Conservation (phyloP, 2,113 vertebrate species). For the Macaca nemestrina region DNA sequence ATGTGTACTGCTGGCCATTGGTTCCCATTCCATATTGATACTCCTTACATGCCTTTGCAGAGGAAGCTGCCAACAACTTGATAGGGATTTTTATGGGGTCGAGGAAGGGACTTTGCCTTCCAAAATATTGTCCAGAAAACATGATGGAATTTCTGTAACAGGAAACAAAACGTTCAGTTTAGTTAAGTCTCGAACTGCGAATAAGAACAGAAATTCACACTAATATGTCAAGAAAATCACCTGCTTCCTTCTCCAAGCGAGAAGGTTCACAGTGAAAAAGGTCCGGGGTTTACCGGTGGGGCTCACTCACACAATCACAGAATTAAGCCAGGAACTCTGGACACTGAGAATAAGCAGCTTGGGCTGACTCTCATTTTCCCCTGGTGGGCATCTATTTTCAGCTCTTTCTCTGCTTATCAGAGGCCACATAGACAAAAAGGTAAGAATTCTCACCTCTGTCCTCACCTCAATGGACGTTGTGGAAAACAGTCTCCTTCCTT, state of each 20-base stretch:
- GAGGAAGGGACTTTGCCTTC: neutral
- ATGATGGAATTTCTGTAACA: constrained; percentile 10
- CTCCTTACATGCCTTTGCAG: neutral
- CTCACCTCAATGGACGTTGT: neutral
- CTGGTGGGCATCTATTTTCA: neutral
- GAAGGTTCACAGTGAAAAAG: neutral
- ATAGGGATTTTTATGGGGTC: neutral
- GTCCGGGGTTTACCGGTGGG: too few species aligned
- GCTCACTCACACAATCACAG: neutral
- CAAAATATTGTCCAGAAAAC: neutral
- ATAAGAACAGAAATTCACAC: neutral
- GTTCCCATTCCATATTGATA: fast-evolving
- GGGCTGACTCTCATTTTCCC: neutral
- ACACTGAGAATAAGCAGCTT: neutral
- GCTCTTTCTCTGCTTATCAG: neutral
- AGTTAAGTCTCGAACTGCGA: neutral
- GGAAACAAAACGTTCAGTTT: neutral
- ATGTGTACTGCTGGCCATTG: too few species aligned
- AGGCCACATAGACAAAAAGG: neutral
- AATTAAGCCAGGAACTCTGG: neutral
- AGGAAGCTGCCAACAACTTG: neutral
- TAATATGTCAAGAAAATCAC: neutral
- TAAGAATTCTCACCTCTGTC: neutral
- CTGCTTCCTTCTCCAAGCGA: neutral
- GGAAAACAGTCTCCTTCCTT: neutral